Percentiles rank a stretch among this genome's conserved stretches.
Evolutionary conservation across 2,888 invertebrate genomes (phyloP).

Genomic region (Eumerus sabulonum): DNA sequence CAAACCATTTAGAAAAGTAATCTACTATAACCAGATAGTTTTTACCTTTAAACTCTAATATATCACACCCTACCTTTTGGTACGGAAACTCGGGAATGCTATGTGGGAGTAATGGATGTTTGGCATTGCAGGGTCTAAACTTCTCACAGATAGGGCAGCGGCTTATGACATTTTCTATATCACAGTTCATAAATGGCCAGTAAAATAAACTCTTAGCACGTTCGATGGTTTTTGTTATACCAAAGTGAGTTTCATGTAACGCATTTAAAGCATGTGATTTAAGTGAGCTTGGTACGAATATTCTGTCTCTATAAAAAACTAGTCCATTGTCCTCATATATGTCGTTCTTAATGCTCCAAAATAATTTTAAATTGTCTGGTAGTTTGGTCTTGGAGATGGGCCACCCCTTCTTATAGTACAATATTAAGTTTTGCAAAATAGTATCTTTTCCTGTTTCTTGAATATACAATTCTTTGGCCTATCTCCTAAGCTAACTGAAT

Average conservation of each 20-base stretch:
- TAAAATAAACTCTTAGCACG: slow-evolving; percentile 19
- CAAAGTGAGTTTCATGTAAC: slow-evolving; percentile 29
- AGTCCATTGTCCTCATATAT: slow-evolving; percentile 16
- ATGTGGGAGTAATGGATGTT: slow-evolving; percentile 1
- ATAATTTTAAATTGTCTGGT: neutral
- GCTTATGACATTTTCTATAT: slow-evolving; percentile 2
- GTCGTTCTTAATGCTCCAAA: slow-evolving; percentile 8
- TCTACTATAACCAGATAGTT: slow-evolving; percentile 9
- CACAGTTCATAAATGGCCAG: slow-evolving; percentile 7
- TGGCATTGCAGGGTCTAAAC: slow-evolving; percentile 3
- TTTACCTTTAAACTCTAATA: slow-evolving; percentile 16
- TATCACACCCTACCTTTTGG: slow-evolving; percentile 17
- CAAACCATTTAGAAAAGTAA: slow-evolving; percentile 31
- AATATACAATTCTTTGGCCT: neutral
- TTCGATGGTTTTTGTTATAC: slow-evolving; percentile 31
- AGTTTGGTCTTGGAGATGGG: neutral
- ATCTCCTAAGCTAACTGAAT: neutral
- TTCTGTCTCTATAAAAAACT: slow-evolving; percentile 23
- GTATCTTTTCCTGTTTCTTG: neutral
- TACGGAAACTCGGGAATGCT: slow-evolving; percentile 7
- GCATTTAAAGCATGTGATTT: slow-evolving; percentile 1
- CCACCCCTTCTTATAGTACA: slow-evolving; percentile 1
- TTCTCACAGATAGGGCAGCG: slow-evolving; percentile 5
- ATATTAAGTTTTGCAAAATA: neutral
- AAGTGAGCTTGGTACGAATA: slow-evolving; percentile 22